Conservation (phyloP, 37 sponge, comb jelly and placozoan species). For the Oopsacas minuta region DNA sequence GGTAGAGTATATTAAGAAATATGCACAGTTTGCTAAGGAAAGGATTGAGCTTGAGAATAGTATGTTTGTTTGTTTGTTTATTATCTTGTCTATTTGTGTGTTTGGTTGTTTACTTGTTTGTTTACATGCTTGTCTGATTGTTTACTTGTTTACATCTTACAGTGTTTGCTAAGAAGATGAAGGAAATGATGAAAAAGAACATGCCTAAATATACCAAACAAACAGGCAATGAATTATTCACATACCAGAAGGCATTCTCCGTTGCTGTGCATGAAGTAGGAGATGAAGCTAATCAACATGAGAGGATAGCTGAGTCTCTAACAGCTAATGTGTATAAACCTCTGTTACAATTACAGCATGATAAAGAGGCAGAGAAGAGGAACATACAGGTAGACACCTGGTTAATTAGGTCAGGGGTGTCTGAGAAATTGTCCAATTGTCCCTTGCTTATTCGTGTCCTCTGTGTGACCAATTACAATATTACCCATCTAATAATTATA, state of each 20-base stretch:
- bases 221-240: neutral
- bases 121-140: no score
- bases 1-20: constrained; percentile 4
- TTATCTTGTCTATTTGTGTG: no score
- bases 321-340: constrained; percentile 8
- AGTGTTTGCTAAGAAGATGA: neutral
- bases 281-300: constrained; percentile 1
- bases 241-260: neutral
- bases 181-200: constrained; percentile 8
- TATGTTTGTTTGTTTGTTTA: no score
- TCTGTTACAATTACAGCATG: neutral
- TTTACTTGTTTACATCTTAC: no score
- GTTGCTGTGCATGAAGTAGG: constrained; percentile 9
- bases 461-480: no score
- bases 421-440: no score
- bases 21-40: neutral
- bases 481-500: no score
- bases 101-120: no score
- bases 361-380: constrained; percentile 11
- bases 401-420: no score
- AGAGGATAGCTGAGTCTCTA: constrained; percentile 15
- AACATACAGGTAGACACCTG: constrained; percentile 3
- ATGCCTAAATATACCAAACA: neutral
- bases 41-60: constrained; percentile 4
- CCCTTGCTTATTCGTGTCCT: no score